Base-by-base conservation (phyloP, 1,140 invertebrate species). In the Agrypnia vestita region DNA sequence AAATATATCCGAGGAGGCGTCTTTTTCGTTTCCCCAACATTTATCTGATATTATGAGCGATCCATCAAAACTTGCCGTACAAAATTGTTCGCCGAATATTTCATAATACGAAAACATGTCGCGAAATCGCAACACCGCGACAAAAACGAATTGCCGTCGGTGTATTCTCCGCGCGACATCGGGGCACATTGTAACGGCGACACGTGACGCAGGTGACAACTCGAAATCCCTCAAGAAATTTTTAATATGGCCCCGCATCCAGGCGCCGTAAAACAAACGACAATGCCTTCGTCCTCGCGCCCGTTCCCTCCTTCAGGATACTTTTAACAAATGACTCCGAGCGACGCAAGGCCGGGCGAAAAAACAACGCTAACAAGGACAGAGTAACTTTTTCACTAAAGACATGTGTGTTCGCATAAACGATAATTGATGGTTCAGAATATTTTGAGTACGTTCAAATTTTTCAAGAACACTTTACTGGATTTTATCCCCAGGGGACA, bases 191-290 rank as follows among this genome's bases (percentile, higher is more conserved):
- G 25, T 35, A 35, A 35, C 25, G 1, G 69, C 11, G 19, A 43
- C 71, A 55, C 21, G 73, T 61, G 76, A 69, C 80, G 76, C 80
- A 82, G 80, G 80, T 82, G 80, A 82, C 76, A 79, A 78, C 76
- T 78, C 61, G 64, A 82, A 82, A 74, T 82, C 59, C 75, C 51
- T 15, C 55, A 51, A 79, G 73, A 78, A 72, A 75, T 82, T 82
- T 82, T 82, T 82, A 82, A 82, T 82, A 82, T 71, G 49, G 55
- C 51, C 71, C 64, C 51, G 25, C 51, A 77, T 81, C 59, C 46
- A 35, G 69, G 56, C 67, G 56, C 67, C 75, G 72, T 81, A 81
- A 80, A 81, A 81, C 77, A 81, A 81, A 77, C 74, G 76, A 81
- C 78, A 81, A 78, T 81, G 80, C 69, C 71, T 80, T 77, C 72